phyloP scores from a whole-genome alignment of 2,797 vertebrate species.

The Coracias cyanogaster region DNA sequence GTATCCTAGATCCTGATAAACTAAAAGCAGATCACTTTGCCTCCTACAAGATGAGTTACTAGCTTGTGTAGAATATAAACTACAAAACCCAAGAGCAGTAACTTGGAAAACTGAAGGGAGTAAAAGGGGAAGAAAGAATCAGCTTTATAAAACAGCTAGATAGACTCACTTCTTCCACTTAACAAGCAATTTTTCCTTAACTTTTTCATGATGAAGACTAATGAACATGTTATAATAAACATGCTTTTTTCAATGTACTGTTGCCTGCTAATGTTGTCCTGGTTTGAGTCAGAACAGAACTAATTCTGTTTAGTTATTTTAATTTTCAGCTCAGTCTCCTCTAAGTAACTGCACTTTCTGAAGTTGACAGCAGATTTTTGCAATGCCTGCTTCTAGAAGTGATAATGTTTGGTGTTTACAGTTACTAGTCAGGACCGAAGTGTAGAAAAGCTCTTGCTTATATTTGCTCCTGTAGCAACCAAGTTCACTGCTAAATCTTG shows the following conservation, averaged over 20 bases:
- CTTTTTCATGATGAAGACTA: neutral
- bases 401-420: too few species aligned
- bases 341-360: too few species aligned
- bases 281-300: too few species aligned
- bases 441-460: too few species aligned
- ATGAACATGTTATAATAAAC: neutral
- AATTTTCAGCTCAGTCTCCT: too few species aligned
- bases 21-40: neutral
- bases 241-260: neutral
- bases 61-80: neutral
- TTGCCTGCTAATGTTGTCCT: neutral
- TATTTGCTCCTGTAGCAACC: too few species aligned
- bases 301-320: too few species aligned
- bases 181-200: neutral
- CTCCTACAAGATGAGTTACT: neutral
- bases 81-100: neutral
- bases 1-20: neutral
- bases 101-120: neutral
- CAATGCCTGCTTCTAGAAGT: too few species aligned
- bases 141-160: neutral
- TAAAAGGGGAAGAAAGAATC: neutral
- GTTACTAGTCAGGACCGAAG: too few species aligned
- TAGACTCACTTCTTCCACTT: neutral
- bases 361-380: too few species aligned
- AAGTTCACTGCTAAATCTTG: too few species aligned